Conservation (phyloP, 2,888 invertebrate species). For the Lasius fuliginosus region DNA sequence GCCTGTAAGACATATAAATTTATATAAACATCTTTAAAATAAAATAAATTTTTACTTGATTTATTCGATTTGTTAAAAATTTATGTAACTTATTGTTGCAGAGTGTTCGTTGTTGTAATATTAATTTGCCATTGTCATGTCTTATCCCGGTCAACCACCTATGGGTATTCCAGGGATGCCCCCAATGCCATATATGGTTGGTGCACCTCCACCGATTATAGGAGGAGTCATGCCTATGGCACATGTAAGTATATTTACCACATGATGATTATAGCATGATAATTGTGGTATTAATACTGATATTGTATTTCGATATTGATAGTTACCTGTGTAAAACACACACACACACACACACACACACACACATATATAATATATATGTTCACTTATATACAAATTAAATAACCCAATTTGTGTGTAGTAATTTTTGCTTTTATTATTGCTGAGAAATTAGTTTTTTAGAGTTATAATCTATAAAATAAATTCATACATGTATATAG, state of each 20-base stretch:
- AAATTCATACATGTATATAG: neutral
- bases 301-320: constrained; percentile 64
- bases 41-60: neutral
- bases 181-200: constrained; percentile 89
- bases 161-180: constrained; percentile 92
- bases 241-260: constrained; percentile 89
- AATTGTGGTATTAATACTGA: constrained; percentile 1
- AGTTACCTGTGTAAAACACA: constrained; percentile 63
- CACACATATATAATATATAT: too few relatives aligned
- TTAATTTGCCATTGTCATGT: constrained; percentile 88
- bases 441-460: neutral
- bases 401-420: neutral
- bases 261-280: constrained; percentile 25
- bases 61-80: neutral
- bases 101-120: constrained; percentile 56
- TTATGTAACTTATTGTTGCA: constrained; percentile 52
- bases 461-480: neutral
- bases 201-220: constrained; percentile 90
- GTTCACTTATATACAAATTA: neutral
- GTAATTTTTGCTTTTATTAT: constrained; percentile 20
- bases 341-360: constrained; percentile 2
- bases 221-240: constrained; percentile 91
- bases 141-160: constrained; percentile 95
- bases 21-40: neutral
- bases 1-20: neutral